Conservation (phyloP, 2,113 vertebrate species). For the Barnardius zonarius region DNA sequence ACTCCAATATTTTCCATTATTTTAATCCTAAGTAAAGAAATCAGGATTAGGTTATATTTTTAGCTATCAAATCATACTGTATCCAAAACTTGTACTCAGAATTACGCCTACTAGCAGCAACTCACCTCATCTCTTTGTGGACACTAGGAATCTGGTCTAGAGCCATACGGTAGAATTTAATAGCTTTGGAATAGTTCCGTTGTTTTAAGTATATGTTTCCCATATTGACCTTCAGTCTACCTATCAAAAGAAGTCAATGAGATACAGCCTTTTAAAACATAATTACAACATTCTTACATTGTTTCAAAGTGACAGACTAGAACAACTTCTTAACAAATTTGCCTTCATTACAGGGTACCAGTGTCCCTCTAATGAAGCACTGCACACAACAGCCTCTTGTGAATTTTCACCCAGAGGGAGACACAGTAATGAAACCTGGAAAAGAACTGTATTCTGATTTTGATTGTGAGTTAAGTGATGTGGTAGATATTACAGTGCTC, state of each 20-base stretch:
- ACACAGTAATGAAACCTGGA: neutral
- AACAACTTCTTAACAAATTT: neutral
- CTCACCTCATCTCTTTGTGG: slow-evolving; percentile 89
- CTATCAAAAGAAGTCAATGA: slow-evolving; percentile 69
- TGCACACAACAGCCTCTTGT: neutral
- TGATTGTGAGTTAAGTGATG: neutral
- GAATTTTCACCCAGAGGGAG: neutral
- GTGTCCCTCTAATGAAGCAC: neutral
- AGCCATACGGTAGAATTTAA: slow-evolving; percentile 98
- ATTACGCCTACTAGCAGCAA: neutral
- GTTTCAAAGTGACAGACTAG: neutral
- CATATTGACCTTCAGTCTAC: slow-evolving; percentile 94
- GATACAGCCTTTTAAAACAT: neutral
- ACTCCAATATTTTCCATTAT: slow-evolving; percentile 98
- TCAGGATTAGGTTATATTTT: neutral
- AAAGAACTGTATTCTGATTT: neutral
- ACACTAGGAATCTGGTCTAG: slow-evolving; percentile 91
- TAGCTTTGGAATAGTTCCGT: slow-evolving; percentile 92
- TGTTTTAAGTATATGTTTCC: slow-evolving; percentile 97
- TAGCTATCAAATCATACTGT: neutral
- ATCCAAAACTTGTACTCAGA: neutral
- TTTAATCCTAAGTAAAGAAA: slow-evolving; percentile 84
- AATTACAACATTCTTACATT: neutral
- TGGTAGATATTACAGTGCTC: neutral
- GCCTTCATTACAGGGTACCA: neutral